A percentile compares a stretch with the other conserved stretches of the same genome.
Conservation (phyloP, 2,888 invertebrate species). For the Rhagonycha lutea region DNA sequence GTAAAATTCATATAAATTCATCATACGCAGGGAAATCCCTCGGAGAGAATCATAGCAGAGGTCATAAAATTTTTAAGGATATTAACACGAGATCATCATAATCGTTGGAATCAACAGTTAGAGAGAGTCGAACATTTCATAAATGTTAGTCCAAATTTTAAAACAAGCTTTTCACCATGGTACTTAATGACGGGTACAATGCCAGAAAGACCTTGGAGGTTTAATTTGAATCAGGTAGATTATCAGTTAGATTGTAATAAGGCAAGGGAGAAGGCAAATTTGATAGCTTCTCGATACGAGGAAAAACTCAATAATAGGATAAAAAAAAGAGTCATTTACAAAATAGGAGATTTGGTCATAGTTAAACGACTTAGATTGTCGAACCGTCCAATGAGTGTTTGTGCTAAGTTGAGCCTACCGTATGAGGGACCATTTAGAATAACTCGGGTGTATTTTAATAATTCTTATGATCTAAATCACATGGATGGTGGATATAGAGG, state of each 20-base stretch:
- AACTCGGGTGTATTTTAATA: too few relatives aligned
- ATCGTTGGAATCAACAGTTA: background rate
- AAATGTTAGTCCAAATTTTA: background rate
- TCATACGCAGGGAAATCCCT: background rate
- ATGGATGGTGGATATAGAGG: too few relatives aligned
- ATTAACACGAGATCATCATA: background rate
- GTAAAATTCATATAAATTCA: background rate
- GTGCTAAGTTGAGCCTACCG: too few relatives aligned
- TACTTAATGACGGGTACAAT: background rate
- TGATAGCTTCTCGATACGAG: background rate
- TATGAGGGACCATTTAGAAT: too few relatives aligned
- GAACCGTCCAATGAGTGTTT: too few relatives aligned
- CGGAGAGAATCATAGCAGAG: background rate
- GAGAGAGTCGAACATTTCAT: background rate
- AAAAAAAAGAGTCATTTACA: background rate
- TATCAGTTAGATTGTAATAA: background rate
- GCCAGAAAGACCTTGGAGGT: background rate
- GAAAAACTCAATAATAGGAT: background rate
- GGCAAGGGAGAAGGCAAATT: background rate
- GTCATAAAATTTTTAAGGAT: background rate
- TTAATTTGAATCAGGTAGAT: background rate
- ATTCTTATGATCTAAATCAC: too few relatives aligned
- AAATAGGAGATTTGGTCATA: too few relatives aligned
- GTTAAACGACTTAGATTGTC: too few relatives aligned
- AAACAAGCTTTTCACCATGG: background rate